phyloP scores from a whole-genome alignment of 2,797 vertebrate genomes.

The Australoheros facetus region DNA sequence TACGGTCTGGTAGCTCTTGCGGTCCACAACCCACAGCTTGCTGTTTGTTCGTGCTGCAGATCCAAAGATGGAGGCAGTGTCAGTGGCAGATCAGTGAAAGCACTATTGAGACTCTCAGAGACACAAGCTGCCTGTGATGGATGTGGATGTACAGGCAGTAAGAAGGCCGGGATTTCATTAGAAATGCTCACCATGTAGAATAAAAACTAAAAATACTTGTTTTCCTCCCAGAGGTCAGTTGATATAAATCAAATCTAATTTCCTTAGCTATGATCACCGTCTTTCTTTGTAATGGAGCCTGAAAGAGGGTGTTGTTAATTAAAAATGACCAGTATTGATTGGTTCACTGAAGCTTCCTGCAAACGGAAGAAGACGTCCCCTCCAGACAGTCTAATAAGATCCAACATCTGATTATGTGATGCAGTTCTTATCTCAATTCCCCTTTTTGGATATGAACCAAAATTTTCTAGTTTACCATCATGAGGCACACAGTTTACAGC shows the following conservation, averaged over 20 bases:
- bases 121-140: not conserved
- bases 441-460: conserved; percentile 2
- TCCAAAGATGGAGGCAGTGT: conserved; percentile 30
- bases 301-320: conserved; percentile 68
- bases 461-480: conserved; percentile 7
- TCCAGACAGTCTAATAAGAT: conserved; percentile 54
- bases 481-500: not conserved
- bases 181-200: not conserved
- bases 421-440: conserved; percentile 26
- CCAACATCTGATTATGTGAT: conserved; percentile 31
- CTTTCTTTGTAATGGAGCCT: conserved; percentile 46
- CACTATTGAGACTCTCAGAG: conserved; percentile 2
- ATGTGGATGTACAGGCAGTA: not conserved
- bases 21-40: conserved; percentile 83
- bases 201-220: conserved; percentile 2
- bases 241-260: conserved; percentile 52
- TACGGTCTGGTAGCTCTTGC: conserved; percentile 75
- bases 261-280: conserved; percentile 31
- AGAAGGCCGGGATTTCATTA: not conserved
- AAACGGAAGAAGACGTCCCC: conserved; percentile 43
- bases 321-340: conserved; percentile 74
- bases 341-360: conserved; percentile 56
- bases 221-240: conserved; percentile 22
- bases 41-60: conserved; percentile 76
- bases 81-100: conserved; percentile 27